phyloP scores from a whole-genome alignment of 2,113 vertebrate genomes.

The Sander lucioperca region DNA sequence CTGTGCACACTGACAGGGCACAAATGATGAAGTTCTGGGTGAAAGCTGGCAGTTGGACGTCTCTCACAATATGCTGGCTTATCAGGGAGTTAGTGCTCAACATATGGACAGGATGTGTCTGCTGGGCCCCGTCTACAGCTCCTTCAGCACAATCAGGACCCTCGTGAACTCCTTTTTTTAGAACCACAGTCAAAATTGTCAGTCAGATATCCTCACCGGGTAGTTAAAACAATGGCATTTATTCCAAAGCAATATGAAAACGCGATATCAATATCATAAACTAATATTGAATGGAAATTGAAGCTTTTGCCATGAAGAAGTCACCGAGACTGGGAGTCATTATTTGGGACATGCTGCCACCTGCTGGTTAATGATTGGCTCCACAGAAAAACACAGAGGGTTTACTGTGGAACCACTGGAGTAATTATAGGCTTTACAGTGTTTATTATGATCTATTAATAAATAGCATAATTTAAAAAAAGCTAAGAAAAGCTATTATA shows the following conservation, averaged over 20 bases:
- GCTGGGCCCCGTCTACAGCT: constrained; percentile 1
- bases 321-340: not conserved
- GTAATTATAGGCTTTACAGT: not conserved
- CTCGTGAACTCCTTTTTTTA: not conserved
- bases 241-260: not conserved
- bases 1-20: not conserved
- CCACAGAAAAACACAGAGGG: not conserved
- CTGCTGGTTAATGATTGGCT: constrained; percentile 45
- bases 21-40: not conserved
- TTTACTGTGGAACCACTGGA: not conserved
- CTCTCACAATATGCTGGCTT: constrained; percentile 1
- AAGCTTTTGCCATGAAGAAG: not conserved
- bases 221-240: not conserved
- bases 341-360: constrained; percentile 56
- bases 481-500: not conserved
- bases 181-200: not conserved
- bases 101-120: constrained; percentile 41
- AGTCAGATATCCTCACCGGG: not conserved
- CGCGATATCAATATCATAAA: not conserved
- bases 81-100: constrained; percentile 17
- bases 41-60: not conserved
- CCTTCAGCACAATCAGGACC: constrained; percentile 11
- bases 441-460: not conserved
- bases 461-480: not conserved
- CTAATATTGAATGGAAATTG: not conserved